Evolutionary conservation across 2,113 vertebrate species (phyloP).

Genomic region (Centropus unirufus): DNA sequence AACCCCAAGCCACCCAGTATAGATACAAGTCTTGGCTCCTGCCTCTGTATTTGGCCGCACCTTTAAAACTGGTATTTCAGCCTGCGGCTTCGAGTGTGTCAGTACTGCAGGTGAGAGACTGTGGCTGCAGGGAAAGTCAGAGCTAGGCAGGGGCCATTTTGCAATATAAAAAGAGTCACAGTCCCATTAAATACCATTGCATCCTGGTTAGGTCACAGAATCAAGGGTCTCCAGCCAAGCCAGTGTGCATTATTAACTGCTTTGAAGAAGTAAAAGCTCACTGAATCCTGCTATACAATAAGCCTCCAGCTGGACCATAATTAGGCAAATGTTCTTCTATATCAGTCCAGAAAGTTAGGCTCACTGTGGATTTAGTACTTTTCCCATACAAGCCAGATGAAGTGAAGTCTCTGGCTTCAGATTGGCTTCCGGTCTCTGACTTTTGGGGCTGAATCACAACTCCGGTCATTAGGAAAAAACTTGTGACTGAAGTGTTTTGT

Average conservation of each 20-base stretch:
- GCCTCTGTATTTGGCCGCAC: not conserved
- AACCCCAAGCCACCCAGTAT: not conserved
- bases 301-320: not conserved
- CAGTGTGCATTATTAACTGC: not conserved
- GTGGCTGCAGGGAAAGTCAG: not conserved
- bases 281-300: not conserved
- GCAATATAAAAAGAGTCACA: not conserved
- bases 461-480: not conserved
- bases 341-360: not conserved
- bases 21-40: not conserved
- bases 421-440: not conserved
- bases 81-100: not conserved
- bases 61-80: not conserved
- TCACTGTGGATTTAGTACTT: not conserved
- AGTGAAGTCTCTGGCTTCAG: not conserved
- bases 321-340: not conserved
- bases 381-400: not conserved
- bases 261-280: not conserved
- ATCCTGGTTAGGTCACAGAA: not conserved
- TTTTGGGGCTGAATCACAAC: not conserved
- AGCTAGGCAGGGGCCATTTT: not conserved
- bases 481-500: not conserved
- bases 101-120: not conserved
- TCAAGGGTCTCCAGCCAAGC: not conserved
- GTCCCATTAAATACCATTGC: not conserved